Evolutionary conservation across 1,140 invertebrate genomes (phyloP).

Genomic region (Zaprionus ornatus): DNA sequence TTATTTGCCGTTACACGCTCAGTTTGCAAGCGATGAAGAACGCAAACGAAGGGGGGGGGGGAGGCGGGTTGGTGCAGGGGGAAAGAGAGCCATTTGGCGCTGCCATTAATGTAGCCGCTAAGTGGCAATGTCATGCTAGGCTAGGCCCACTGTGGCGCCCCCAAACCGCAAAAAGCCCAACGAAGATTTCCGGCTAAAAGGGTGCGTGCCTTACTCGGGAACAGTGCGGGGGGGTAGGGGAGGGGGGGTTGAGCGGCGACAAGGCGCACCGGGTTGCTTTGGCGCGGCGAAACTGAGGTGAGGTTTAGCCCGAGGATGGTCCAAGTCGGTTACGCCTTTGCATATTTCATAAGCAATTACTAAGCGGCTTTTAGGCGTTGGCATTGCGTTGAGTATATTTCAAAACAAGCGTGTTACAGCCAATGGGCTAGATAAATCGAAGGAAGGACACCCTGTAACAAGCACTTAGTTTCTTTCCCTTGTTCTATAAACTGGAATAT

Average conservation of each 20-base stretch:
- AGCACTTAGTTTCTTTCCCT: too few species aligned
- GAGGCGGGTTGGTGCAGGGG: neutral
- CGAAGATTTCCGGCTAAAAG: constrained; percentile 69
- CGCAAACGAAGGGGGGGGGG: neutral
- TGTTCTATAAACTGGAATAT: too few species aligned
- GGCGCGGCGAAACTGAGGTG: neutral
- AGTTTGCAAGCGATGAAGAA: constrained; percentile 46
- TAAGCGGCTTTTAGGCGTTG: constrained; percentile 73
- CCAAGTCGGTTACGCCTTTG: constrained; percentile 59
- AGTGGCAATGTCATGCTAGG: constrained; percentile 80
- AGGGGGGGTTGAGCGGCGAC: neutral
- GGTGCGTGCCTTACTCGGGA: constrained; percentile 50
- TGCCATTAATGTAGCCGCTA: constrained; percentile 81
- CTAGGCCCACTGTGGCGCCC: constrained; percentile 55
- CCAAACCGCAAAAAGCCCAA: constrained; percentile 55
- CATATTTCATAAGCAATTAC: constrained; percentile 82
- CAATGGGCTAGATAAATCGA: neutral
- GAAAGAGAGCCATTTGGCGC: constrained; percentile 69
- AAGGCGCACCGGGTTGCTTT: neutral
- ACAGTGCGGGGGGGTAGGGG: too few species aligned
- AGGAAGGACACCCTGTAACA: neutral
- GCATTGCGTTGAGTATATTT: constrained; percentile 53
- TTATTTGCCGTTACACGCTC: constrained; percentile 81
- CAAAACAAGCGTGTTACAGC: constrained; percentile 23
- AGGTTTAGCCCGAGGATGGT: constrained; percentile 14